Conservation (phyloP, 2,888 invertebrate species). For the Neoitamus cyanurus region DNA sequence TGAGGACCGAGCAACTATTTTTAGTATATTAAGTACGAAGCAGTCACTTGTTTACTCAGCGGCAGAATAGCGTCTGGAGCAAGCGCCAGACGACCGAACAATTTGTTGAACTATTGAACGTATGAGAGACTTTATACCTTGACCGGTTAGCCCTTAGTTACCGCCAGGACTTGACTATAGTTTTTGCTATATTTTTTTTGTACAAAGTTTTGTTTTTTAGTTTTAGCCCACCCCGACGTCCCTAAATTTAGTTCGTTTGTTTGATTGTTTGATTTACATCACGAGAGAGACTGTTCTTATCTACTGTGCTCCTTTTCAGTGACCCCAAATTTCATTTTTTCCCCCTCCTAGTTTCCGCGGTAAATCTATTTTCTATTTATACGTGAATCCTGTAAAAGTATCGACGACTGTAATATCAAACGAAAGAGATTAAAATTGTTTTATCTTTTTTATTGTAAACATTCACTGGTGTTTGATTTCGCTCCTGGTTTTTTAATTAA, state of each 20-base stretch:
- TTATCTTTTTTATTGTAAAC: conserved; percentile 26
- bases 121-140: conserved; percentile 28
- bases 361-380: conserved; percentile 29
- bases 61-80: background rate
- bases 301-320: background rate
- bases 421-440: conserved; percentile 39
- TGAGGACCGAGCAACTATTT: background rate
- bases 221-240: background rate
- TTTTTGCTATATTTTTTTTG: background rate
- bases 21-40: background rate
- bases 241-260: background rate
- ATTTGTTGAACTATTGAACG: conserved; percentile 32
- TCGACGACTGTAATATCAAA: conserved; percentile 35
- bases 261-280: conserved; percentile 6
- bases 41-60: conserved; percentile 14
- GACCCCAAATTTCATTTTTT: background rate
- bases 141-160: conserved; percentile 18
- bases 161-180: background rate
- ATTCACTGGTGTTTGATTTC: background rate
- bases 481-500: background rate
- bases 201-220: conserved; percentile 30
- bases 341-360: background rate
- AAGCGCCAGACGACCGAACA: background rate
- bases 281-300: background rate
- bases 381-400: conserved; percentile 11